Conservation (phyloP, 2,797 vertebrate species). For the Micropoecilia bifurca region DNA sequence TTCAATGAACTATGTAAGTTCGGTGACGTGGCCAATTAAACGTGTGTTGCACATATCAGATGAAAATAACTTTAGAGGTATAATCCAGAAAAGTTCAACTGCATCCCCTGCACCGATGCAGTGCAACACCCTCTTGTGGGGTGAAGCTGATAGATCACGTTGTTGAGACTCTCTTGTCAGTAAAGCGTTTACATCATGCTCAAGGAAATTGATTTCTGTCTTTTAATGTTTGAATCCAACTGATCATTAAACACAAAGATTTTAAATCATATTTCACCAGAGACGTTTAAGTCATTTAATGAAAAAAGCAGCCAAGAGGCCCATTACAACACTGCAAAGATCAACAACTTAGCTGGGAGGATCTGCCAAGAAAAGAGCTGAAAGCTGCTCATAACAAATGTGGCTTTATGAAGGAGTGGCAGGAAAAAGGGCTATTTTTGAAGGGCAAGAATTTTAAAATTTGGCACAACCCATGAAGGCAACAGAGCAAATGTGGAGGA, state of each 20-base stretch:
- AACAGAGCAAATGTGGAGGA: neutral
- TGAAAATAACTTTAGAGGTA: constrained; percentile 2
- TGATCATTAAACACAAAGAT: neutral
- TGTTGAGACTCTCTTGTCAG: neutral
- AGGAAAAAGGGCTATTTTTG: neutral
- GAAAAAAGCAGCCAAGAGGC: neutral
- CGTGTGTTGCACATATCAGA: neutral
- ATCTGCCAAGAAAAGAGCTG: neutral
- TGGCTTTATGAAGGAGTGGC: neutral
- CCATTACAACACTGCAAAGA: neutral
- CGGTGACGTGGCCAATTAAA: neutral
- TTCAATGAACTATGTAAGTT: neutral
- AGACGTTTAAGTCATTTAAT: neutral
- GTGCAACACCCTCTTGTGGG: constrained; percentile 80
- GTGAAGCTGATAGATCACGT: constrained; percentile 16
- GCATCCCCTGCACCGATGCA: constrained; percentile 32
- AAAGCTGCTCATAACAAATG: neutral
- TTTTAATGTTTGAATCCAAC: neutral
- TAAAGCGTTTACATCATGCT: constrained; percentile 8
- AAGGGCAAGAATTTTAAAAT: neutral
- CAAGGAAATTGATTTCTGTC: neutral
- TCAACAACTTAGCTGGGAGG: neutral
- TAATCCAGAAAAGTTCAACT: constrained; percentile 32
- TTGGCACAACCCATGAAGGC: neutral
- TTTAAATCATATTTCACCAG: neutral